These are phyloP conservation scores for Nyctibius grandis DNA, from an alignment of 2,797 vertebrate genomes.

Conservation along the genomic window DNA sequence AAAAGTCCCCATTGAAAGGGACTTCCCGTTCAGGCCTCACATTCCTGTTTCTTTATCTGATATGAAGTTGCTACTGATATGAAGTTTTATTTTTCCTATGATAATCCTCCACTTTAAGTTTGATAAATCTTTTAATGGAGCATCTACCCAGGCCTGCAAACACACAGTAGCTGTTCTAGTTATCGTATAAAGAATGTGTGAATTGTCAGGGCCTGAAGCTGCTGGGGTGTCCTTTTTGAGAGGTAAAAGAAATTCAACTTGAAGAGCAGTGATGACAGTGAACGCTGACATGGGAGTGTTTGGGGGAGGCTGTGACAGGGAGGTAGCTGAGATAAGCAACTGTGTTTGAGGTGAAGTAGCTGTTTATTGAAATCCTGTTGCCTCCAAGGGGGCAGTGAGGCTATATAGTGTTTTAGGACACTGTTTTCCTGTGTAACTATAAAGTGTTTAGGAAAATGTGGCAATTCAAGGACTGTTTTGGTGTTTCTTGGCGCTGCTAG, in stretches of 20 bases:
- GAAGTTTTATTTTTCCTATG: neutral
- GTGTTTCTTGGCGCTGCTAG: neutral
- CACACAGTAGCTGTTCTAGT: neutral
- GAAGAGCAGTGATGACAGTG: neutral
- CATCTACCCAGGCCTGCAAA: neutral
- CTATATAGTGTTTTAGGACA: neutral
- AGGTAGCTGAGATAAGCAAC: neutral
- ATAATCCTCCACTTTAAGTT: neutral
- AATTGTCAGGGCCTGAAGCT: neutral
- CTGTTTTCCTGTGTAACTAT: neutral
- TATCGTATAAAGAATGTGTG: neutral
- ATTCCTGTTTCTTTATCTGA: neutral
- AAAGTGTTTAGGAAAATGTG: neutral
- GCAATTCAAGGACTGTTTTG: neutral
- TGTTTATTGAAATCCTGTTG: neutral
- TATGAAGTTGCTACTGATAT: neutral
- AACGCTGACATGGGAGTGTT: neutral
- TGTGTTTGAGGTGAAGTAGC: neutral
- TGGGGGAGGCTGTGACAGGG: neutral
- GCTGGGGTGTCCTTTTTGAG: neutral
- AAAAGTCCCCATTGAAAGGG: neutral
- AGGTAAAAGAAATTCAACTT: neutral
- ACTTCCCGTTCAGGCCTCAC: neutral
- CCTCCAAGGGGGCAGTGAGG: neutral
- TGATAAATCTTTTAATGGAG: neutral